Evolutionary conservation across 2,888 invertebrate genomes (phyloP), one percentile per base, ranked within the genome.

Genomic region (Philereme vetulata): DNA sequence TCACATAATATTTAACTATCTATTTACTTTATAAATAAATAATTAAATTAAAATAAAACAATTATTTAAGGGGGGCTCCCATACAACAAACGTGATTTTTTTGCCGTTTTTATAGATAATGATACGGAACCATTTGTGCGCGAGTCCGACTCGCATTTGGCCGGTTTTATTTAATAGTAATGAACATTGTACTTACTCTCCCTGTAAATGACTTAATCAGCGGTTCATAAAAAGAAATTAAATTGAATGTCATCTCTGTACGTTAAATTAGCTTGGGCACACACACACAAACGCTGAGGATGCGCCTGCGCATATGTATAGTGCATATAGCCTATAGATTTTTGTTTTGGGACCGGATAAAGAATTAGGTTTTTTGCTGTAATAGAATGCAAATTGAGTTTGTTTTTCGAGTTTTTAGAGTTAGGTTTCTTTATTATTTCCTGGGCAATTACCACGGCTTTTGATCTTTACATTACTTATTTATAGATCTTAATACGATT

Each of bases 311-410:
- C 73, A 78, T 60, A 64, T 5, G 10, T 40, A 55, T 21, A 21
- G 21, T 21, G 21, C 49, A 11, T 40, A 42, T 10, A 48, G 55
- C 52, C 56, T 53, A 62, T 63, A 63, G 78, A 77, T 81, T 82
- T 84, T 85, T 83, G 83, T 85, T 82, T 85, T 75, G 79, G 77
- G 76, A 72, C 75, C 75, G 75, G 74, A 72, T 70, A 69, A 74
- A 75, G 76, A 73, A 57, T 51, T 46, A 74, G 73, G 72, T 68
- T 80, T 78, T 80, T 79, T 80, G 74, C 70, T 64, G 63, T 54
- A 63, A 70, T 77, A 66, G 69, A 74, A 73, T 71, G 68, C 68
- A 62, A 70, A 76, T 66, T 42, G 49, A 55, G 56, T 60, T 63
- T 55, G 52, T 55, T 56, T 56, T 64, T 57, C 40, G 46, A 60